Base-by-base conservation (phyloP, 2,888 invertebrate species). In the Orthosia cruda region DNA sequence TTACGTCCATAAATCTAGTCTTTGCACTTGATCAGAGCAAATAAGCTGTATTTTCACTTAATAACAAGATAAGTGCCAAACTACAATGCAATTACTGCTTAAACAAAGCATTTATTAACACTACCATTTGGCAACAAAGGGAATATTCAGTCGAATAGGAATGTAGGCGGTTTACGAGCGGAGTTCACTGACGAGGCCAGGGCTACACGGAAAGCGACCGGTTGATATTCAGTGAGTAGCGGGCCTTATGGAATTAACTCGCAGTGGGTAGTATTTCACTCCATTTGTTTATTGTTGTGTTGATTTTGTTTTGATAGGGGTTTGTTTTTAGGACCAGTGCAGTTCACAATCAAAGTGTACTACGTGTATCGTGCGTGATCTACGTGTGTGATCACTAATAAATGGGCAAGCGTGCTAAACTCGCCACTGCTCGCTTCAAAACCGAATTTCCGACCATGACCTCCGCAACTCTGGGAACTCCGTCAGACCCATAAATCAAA, bases 61-160 rank as follows among this genome's bases (percentile, higher is more conserved):
- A 55, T 62, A 23, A 54, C 50, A 45, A 47, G 58, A 23, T 66
- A 70, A 77, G 20, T 71, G 52, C 47, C 40, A 58, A 80, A 79
- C 32, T 80, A 69, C 58, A 70, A 67, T 61, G 50, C 69, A 72
- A 75, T 81, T 69, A 81, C 69, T 7, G 66, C 58, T 66, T 61
- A 74, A 71, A 72, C 73, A 64, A 20, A 32, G 47, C 59, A 23
- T 83, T 62, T 91, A 92, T 91, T 92, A 91, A 91, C 90, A 88
- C 80, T 83, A 77, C 87, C 71, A 89, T 89, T 91, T 89, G 88
- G 90, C 86, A 89, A 91, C 91, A 90, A 91, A 84, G 86, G 82
- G 87, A 83, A 84, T 88, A 87, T 90, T 87, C 85, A 81, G 84
- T 84, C 81, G 84, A 76, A 90, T 87, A 86, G 84, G 84, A 88